These are phyloP conservation scores for Orestias chungarensis DNA, from an alignment of 2,797 vertebrate genomes.

Conservation along the genomic window DNA sequence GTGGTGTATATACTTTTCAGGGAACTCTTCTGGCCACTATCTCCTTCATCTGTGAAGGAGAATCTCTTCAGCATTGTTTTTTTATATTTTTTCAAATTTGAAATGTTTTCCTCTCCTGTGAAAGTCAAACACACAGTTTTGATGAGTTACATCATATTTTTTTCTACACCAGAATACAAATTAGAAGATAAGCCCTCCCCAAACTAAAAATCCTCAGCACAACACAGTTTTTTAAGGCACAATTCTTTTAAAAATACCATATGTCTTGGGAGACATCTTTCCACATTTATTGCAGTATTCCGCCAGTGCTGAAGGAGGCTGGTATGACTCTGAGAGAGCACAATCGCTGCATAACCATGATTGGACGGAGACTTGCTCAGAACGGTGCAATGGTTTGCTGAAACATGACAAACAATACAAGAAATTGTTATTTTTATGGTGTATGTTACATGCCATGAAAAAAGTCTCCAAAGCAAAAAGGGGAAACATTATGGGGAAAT, in stretches of 20 bases:
- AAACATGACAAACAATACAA: too few relatives aligned
- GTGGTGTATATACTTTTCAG: slow-evolving; percentile 36
- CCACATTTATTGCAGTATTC: slow-evolving; percentile 16
- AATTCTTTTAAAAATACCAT: background rate
- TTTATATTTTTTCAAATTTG: background rate
- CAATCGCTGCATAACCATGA: slow-evolving; percentile 33
- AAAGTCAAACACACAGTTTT: background rate
- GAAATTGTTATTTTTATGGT: too few relatives aligned
- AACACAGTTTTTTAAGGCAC: background rate
- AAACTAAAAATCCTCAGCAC: background rate
- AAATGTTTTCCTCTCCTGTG: background rate
- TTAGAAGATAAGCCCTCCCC: background rate
- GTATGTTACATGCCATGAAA: too few relatives aligned
- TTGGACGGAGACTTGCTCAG: too few relatives aligned
- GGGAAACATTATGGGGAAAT: too few relatives aligned
- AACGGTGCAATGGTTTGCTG: slow-evolving; percentile 3
- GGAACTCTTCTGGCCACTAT: background rate
- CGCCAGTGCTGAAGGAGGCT: background rate
- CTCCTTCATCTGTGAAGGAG: slow-evolving; percentile 13
- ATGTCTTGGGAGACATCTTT: background rate
- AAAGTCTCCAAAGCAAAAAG: too few relatives aligned
- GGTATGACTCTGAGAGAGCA: rapidly evolving
- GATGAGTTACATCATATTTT: background rate
- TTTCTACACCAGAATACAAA: too few relatives aligned
- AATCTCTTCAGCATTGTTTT: background rate